phyloP scores from a whole-genome alignment of 2,888 invertebrate species.

The Silvanus unidentatus region DNA sequence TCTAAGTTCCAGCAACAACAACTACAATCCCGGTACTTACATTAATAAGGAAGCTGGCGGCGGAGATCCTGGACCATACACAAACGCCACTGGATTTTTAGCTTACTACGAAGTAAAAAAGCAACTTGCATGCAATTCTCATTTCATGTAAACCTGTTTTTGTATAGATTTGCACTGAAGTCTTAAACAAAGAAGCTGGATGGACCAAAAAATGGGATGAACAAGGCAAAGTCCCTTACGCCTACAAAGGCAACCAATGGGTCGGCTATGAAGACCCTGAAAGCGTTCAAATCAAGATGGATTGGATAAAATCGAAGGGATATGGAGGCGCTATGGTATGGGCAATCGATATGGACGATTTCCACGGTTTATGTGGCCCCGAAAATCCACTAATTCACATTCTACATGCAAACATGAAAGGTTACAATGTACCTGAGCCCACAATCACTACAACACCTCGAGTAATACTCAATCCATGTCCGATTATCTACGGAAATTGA shows the following conservation, averaged over 20 bases:
- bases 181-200: constrained; percentile 60
- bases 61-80: constrained; percentile 78
- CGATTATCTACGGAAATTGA: neutral
- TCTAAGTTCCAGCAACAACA: constrained; percentile 72
- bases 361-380: constrained; percentile 73
- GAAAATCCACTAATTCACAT: constrained; percentile 70
- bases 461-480: constrained; percentile 49
- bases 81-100: constrained; percentile 80
- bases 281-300: constrained; percentile 84
- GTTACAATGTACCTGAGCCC: constrained; percentile 63
- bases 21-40: constrained; percentile 77
- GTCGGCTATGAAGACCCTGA: constrained; percentile 80
- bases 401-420: constrained; percentile 65
- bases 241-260: constrained; percentile 85
- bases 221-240: constrained; percentile 75
- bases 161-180: constrained; percentile 68
- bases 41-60: constrained; percentile 89
- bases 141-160: constrained; percentile 7
- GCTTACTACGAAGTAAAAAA: constrained; percentile 72
- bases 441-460: constrained; percentile 60
- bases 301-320: constrained; percentile 76
- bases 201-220: constrained; percentile 86
- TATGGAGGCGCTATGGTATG: constrained; percentile 87
- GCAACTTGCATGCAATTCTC: neutral
- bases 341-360: constrained; percentile 92